phyloP scores from a whole-genome alignment of 2,888 invertebrate genomes.

The Agonum fuliginosum region DNA sequence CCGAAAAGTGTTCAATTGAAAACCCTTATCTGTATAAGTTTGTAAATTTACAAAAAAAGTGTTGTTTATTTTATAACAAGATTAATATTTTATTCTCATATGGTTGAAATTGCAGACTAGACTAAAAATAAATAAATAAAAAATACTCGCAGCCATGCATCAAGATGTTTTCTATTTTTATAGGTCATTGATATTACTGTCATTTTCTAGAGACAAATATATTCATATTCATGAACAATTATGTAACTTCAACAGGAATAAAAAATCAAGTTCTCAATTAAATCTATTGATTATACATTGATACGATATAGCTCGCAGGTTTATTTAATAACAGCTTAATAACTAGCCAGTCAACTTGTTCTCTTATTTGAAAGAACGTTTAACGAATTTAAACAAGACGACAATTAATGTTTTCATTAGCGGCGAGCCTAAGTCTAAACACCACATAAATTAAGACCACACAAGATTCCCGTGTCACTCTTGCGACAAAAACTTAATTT shows the following conservation, averaged over 20 bases:
- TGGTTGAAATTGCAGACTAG: no score
- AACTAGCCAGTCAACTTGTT: constrained; percentile 26
- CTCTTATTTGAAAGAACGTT: constrained; percentile 41
- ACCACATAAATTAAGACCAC: constrained; percentile 48
- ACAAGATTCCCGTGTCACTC: constrained; percentile 50
- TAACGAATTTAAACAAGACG: constrained; percentile 43
- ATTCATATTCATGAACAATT: neutral
- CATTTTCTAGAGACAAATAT: neutral
- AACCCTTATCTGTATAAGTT: no score
- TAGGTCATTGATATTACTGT: no score
- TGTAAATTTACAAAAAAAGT: no score
- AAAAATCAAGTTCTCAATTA: constrained; percentile 1
- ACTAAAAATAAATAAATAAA: no score
- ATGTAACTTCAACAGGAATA: neutral
- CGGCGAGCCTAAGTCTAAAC: neutral
- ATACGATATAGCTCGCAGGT: constrained; percentile 15
- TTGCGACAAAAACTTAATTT: constrained; percentile 33
- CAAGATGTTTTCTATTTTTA: no score
- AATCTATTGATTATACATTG: constrained; percentile 34
- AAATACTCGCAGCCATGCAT: no score
- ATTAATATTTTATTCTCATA: no score
- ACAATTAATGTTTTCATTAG: constrained; percentile 51
- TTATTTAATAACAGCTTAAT: constrained; percentile 40
- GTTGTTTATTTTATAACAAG: no score
- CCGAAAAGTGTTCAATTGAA: no score